Evolutionary conservation across 2,888 invertebrate genomes (phyloP).

Genomic region (Rugalucina vietnamica): DNA sequence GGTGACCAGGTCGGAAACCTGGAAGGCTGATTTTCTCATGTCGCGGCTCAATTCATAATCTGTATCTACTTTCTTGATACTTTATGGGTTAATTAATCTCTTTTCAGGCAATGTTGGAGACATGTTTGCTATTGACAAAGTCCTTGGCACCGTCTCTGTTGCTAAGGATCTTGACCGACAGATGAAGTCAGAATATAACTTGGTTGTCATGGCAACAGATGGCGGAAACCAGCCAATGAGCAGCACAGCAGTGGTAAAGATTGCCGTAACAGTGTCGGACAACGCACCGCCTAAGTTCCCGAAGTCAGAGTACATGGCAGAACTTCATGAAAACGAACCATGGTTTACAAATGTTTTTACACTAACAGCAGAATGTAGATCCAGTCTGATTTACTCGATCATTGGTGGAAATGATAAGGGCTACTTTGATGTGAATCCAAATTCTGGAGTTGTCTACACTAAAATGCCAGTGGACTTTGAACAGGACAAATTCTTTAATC

Average conservation of each 20-base stretch:
- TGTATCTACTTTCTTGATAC: neutral
- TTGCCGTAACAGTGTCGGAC: slow-evolving; percentile 95
- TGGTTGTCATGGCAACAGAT: slow-evolving; percentile 95
- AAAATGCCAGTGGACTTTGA: slow-evolving; percentile 91
- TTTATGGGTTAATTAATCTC: neutral
- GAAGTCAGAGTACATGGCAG: slow-evolving; percentile 72
- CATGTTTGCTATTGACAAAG: slow-evolving; percentile 92
- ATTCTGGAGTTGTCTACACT: slow-evolving; percentile 92
- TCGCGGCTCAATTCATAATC: no score
- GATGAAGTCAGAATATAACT: slow-evolving; percentile 86
- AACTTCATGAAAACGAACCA: slow-evolving; percentile 77
- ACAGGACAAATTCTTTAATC: slow-evolving; percentile 89
- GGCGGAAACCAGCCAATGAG: slow-evolving; percentile 90
- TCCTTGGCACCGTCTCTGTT: slow-evolving; percentile 88
- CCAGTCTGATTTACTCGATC: slow-evolving; percentile 87
- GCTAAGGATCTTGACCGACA: slow-evolving; percentile 87
- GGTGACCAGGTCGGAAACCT: no score
- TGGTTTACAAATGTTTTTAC: slow-evolving; percentile 72
- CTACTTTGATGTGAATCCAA: slow-evolving; percentile 92
- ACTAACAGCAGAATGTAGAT: slow-evolving; percentile 75
- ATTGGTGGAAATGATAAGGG: slow-evolving; percentile 91
- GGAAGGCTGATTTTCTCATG: no score
- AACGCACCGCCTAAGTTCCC: slow-evolving; percentile 95
- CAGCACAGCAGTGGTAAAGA: slow-evolving; percentile 93
- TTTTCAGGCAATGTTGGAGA: slow-evolving; percentile 92